Conservation (phyloP, 2,113 vertebrate genomes). For the Protobothrops mucrosquamatus region DNA sequence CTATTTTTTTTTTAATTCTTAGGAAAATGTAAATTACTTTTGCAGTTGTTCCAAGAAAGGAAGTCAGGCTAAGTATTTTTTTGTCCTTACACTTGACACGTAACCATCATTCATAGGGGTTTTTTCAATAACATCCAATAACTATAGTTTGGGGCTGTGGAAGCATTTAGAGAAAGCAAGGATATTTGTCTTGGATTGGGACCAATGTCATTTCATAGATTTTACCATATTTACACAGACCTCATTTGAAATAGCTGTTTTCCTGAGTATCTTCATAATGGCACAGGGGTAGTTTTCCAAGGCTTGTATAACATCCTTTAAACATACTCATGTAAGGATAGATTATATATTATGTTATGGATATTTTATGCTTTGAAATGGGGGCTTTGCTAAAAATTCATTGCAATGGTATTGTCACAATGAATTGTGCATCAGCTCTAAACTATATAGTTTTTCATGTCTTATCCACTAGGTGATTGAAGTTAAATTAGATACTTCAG, state of each 20-base stretch:
- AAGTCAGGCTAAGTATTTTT: background rate
- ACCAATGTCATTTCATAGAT: background rate
- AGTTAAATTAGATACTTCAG: background rate
- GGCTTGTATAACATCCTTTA: background rate
- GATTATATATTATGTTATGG: background rate
- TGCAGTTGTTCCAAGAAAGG: conserved; percentile 17
- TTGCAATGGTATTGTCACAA: background rate
- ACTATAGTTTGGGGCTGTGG: background rate
- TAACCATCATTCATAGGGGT: background rate
- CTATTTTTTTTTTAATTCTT: background rate
- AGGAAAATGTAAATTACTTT: background rate
- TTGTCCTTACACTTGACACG: conserved; percentile 10
- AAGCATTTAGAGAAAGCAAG: background rate
- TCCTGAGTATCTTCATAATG: background rate
- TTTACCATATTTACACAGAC: background rate
- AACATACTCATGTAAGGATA: background rate
- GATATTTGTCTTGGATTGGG: background rate
- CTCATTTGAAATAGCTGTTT: background rate
- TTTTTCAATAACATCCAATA: background rate
- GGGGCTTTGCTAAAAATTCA: background rate
- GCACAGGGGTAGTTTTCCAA: background rate
- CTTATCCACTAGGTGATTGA: background rate
- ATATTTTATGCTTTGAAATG: background rate
- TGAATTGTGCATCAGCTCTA: background rate
- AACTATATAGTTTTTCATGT: background rate